Conservation (phyloP, 1,140 invertebrate species). For the Copidosoma floridanum region DNA sequence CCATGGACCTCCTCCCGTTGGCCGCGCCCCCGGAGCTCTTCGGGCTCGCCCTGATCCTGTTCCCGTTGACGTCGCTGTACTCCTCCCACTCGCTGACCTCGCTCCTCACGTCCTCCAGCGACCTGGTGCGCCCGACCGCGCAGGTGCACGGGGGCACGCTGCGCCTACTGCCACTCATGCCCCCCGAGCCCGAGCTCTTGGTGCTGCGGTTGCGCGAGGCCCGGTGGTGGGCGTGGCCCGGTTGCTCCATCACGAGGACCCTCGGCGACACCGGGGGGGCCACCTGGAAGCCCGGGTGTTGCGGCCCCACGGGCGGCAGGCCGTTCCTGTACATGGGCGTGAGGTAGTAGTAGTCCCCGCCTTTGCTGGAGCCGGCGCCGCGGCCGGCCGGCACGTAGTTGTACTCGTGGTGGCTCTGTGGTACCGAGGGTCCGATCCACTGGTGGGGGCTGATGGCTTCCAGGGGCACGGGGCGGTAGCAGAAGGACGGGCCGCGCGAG, state of each 20-base stretch:
- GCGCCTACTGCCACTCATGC: constrained; percentile 38
- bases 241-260: constrained; percentile 54
- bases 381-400: constrained; percentile 56
- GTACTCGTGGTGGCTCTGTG: constrained; percentile 46
- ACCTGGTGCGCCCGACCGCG: constrained; percentile 61
- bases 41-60: constrained; percentile 55
- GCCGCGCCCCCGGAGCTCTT: constrained; percentile 33
- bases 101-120: constrained; percentile 68
- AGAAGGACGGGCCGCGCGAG: constrained; percentile 55
- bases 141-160: constrained; percentile 59
- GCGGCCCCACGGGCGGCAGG: constrained; percentile 58
- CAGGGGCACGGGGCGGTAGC: constrained; percentile 59
- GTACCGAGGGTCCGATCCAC: constrained; percentile 42
- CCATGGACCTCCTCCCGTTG: constrained; percentile 64
- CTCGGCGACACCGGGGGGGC: constrained; percentile 37
- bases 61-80: constrained; percentile 59
- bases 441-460: constrained; percentile 41
- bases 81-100: constrained; percentile 67
- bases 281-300: constrained; percentile 43
- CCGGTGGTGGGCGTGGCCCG: not conserved
- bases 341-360: constrained; percentile 68
- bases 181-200: constrained; percentile 41
- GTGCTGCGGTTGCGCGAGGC: constrained; percentile 37
- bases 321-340: constrained; percentile 67
- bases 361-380: constrained; percentile 56